Evolutionary conservation across 2,797 vertebrate genomes (phyloP), one percentile per base, ranked within the genome.

Genomic region (Pangasius djambal): DNA sequence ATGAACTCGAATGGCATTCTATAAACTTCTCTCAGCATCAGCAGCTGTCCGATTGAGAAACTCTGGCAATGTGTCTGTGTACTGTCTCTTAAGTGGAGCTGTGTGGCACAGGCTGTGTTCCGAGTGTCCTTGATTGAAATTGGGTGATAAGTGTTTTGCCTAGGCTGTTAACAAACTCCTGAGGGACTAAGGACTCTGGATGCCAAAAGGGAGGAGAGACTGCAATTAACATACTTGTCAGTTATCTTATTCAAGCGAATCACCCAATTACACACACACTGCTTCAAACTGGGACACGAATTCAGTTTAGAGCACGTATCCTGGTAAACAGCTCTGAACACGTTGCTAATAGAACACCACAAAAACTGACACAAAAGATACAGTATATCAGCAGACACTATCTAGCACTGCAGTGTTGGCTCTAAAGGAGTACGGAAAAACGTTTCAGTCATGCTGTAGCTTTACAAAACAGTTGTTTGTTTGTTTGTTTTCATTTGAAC

Each of bases 201-300:
- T 86, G 88, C 83, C 87, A 86, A 84, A 88, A 87, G 88, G 85
- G 89, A 89, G 85, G 61, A 90, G 89, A 91, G 81, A 69, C 87
- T 69, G 91, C 90, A 92, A 92, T 92, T 92, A 91, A 88, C 90
- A 92, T 92, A 89, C 90, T 89, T 92, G 88, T 89, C 91, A 89
- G 90, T 92, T 91, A 91, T 90, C 88, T 90, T 89, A 92, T 86
- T 92, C 89, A 90, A 82, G 86, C 69, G 67, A 87, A 85, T 88
- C 88, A 89, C 90, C 89, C 91, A 91, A 92, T 92, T 92, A 92
- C 88, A 89, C 88, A 90, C 82, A 89, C 59, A 85, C 65, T 57
- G 83, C 89, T 91, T 77, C 77, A 88, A 91, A 90, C 88, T 91
- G 90, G 90, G 91, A 78, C 89, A 89, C 25, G 77, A 89, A 91